Conservation (phyloP, 2,113 vertebrate genomes). For the Gobius niger region DNA sequence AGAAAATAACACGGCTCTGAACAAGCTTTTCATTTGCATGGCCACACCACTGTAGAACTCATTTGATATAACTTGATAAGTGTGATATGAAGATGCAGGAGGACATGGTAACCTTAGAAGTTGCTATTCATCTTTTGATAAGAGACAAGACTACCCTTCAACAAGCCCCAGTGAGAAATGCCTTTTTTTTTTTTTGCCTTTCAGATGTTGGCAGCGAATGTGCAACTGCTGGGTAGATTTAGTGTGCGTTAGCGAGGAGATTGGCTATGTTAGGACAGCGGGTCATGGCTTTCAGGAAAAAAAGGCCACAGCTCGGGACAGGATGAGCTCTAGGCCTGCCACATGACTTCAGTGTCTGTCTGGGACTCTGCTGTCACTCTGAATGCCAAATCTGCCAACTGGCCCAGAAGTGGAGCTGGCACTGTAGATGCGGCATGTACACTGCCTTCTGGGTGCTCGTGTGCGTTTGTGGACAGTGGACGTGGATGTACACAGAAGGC, state of each 20-base stretch:
- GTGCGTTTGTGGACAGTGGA: conserved; percentile 1
- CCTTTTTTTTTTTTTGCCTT: not conserved
- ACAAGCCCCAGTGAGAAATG: not conserved
- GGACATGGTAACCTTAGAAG: conserved; percentile 1
- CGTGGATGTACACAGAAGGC: not conserved
- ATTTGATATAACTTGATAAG: not conserved
- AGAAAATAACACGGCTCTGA: not conserved
- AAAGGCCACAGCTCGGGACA: conserved; percentile 10
- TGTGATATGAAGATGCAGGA: not conserved
- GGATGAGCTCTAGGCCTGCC: not conserved
- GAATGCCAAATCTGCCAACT: conserved; percentile 9
- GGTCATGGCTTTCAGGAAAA: not conserved
- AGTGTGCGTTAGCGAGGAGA: not conserved
- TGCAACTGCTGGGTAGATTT: conserved; percentile 2
- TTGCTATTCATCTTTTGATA: not conserved
- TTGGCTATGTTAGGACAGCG: conserved; percentile 6
- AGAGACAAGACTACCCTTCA: not conserved
- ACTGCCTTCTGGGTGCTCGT: not conserved
- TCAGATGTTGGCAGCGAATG: conserved; percentile 1
- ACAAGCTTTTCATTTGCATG: not conserved
- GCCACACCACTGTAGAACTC: no score
- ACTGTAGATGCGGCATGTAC: not conserved
- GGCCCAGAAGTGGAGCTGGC: not conserved
- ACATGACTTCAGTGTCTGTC: not conserved
- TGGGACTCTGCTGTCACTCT: not conserved